These are phyloP conservation scores for Coboldia fuscipes DNA, from an alignment of 1,140 invertebrate genomes.

Conservation along the genomic window DNA sequence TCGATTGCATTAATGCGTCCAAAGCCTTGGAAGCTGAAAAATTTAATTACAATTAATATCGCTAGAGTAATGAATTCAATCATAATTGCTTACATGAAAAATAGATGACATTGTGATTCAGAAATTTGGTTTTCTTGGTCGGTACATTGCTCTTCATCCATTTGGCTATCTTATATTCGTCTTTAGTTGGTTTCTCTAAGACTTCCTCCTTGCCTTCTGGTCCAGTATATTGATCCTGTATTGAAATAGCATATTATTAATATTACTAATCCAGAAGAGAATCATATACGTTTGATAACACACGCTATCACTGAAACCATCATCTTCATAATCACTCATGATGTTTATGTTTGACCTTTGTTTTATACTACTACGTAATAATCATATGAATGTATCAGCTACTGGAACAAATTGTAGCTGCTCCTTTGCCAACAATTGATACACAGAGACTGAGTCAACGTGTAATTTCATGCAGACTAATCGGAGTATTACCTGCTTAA, in stretches of 20 bases:
- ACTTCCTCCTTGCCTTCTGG: constrained; percentile 24
- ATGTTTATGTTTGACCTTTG: no score
- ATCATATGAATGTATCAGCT: no score
- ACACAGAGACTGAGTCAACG: no score
- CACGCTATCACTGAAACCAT: background rate
- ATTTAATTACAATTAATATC: background rate
- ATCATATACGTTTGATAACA: background rate
- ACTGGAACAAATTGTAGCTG: no score
- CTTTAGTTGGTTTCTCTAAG: constrained; percentile 60
- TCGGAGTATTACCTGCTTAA: no score
- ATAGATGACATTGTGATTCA: constrained; percentile 90
- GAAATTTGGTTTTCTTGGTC: constrained; percentile 84
- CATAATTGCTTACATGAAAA: constrained; percentile 82
- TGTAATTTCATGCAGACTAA: no score
- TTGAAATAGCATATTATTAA: background rate
- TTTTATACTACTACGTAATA: no score
- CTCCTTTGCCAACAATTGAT: no score
- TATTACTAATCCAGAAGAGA: background rate
- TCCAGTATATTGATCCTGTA: constrained; percentile 11
- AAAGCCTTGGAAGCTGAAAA: constrained; percentile 58
- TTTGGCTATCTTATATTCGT: constrained; percentile 82
- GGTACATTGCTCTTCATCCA: constrained; percentile 85
- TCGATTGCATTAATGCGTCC: constrained; percentile 76
- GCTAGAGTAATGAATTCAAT: no score
- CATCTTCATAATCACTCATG: background rate